Base-by-base conservation (phyloP, 2,797 vertebrate genomes). In the Phoebastria nigripes region DNA sequence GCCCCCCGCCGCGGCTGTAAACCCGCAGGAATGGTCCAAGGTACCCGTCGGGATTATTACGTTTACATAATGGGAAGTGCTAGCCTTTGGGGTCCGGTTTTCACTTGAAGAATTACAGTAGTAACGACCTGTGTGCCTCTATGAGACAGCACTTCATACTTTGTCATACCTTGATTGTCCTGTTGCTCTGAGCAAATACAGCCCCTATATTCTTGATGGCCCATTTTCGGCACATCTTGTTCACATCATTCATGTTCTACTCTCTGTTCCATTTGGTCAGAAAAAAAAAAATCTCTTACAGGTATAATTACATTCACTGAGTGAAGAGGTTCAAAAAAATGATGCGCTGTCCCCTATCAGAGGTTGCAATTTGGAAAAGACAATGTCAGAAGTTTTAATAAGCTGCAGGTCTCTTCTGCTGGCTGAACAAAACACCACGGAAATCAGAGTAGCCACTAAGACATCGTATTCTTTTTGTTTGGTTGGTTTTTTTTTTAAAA, bases 11-110 rank as follows among this genome's bases (percentile, higher is more conserved):
- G 19, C 29, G 31, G 49, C 59, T 31, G 33, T 5, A 9, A 42
- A 3, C 37, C 39, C 47, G 6, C 63, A 7, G n/a, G 14, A 8
- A 4, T 2, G 25, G 35, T 3, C 35, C 56, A 1, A 17, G 11
- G 20, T 2, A 14, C 26, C 15, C 21, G 31, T 42, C 51, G 15
- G 4, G 9, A 4, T 8, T 3, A 19, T 8, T 11, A 4, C 24
- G 10, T 7, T 13, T 12, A 4, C 18, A 3, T 3, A 7, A 11
- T 0, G 28, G 26, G 7, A n/a, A 10, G 26, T 0, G 11, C 7
- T 2, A 5, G 24, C 12, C 71, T 12, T 7, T 7, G 56, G 44
- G 18, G 29, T 1, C 24, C 18, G 5, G 9, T 17, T 17, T 61
- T 12, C 69, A 13, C 28, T 2, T 11, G 25, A 17, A 31, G 54